Evolutionary conservation across 2,888 invertebrate genomes (phyloP), one percentile per base, ranked within the genome.

Genomic region (Drosophila nr. perissopoda): DNA sequence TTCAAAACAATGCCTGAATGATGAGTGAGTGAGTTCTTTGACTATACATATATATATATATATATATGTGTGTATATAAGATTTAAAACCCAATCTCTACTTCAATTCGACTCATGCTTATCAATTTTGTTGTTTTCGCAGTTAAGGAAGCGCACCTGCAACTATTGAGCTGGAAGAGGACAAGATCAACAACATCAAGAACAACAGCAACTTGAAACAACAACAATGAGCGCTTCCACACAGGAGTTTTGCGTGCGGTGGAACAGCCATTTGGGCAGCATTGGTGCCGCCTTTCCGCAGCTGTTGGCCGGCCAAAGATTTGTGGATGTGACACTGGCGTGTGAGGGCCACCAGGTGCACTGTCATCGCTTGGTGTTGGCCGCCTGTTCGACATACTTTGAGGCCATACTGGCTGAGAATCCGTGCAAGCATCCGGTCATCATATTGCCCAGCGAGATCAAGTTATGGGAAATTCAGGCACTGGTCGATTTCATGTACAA

Each of bases 401-500:
- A 97, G 92, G 94, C 96, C 66, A 94, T 97, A 59, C 93, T 97
- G 40, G 95, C 96, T 16, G 96, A 97, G 92, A 97, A 97, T 93
- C 97, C 97, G 0, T 97, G 97, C 93, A 96, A 96, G 88, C 97
- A 97, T 92, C 97, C 97, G 16, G 97, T 97, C 38, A 95, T 93
- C 25, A 95, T 97, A 69, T 94, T 97, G 72, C 96, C 97, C 94
- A 95, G 96, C 87, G 97, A 97, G 89, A 96, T 97, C 94, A 96
- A 95, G 91, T 95, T 97, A 91, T 96, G 96, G 94, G 97, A 97
- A 89, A 96, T 97, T 93, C 97, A 97, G 89, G 97, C 97, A 0
- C 93, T 97, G 52, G 97, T 97, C 40, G 97, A 97, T 93, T 97
- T 97, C 91, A 97, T 97, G 97, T 97, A 97, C 93, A 97, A 97